These are phyloP conservation scores for Chlorospingus semifuscus DNA, from an alignment of 2,797 vertebrate genomes.

Conservation along the genomic window DNA sequence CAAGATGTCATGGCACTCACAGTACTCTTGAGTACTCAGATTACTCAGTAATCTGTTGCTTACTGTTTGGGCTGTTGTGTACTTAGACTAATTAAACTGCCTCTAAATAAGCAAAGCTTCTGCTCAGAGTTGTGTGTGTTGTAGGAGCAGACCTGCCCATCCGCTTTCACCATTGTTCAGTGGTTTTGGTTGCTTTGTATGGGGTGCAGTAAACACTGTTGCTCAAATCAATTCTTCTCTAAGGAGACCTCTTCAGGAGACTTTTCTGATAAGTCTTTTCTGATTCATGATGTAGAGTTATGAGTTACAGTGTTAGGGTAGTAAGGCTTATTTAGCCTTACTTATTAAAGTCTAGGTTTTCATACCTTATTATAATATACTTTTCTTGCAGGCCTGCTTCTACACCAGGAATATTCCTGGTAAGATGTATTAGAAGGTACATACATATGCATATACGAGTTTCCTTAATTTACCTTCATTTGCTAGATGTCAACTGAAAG, in stretches of 20 bases:
- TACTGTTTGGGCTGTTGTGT: background rate
- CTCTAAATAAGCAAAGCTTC: background rate
- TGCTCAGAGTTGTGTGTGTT: background rate
- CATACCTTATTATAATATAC: background rate
- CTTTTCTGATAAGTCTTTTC: background rate
- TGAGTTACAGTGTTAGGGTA: background rate
- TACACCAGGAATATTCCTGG: background rate
- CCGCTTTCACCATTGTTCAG: background rate
- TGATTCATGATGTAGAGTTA: background rate
- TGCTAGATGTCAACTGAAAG: background rate
- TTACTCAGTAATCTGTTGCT: background rate
- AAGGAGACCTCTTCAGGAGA: background rate
- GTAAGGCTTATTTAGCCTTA: background rate
- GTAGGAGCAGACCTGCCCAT: accelerated
- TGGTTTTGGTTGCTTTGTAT: background rate
- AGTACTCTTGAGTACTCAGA: background rate
- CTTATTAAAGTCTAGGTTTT: background rate
- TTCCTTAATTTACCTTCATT: background rate
- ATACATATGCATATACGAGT: background rate
- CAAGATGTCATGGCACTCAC: background rate
- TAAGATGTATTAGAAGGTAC: background rate
- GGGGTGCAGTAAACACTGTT: background rate
- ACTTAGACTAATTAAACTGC: background rate
- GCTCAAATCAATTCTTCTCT: background rate
- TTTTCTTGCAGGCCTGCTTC: background rate